A percentile compares a stretch with the other conserved stretches of the same genome.
These are phyloP conservation scores for Clarias batrachus DNA, from an alignment of 2,113 vertebrate species.

Conservation along the genomic window DNA sequence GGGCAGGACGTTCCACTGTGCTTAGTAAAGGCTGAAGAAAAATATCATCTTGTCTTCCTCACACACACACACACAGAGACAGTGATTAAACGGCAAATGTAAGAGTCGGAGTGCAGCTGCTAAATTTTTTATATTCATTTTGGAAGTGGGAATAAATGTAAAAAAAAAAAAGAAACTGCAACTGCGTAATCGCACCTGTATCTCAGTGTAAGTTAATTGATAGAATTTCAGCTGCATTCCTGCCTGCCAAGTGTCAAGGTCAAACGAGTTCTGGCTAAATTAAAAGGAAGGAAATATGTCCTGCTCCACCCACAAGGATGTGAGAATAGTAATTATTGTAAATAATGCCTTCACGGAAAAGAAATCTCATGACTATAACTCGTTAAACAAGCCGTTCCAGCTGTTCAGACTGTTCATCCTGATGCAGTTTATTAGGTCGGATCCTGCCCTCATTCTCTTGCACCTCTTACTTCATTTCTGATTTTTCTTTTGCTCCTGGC, in stretches of 20 bases:
- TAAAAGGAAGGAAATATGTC: background rate
- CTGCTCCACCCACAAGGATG: background rate
- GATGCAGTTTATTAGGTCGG: background rate
- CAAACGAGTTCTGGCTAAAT: background rate
- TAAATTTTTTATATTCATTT: background rate
- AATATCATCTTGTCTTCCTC: background rate
- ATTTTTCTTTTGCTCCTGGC: background rate
- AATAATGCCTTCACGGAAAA: background rate
- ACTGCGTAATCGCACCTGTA: background rate
- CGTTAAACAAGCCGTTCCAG: background rate
- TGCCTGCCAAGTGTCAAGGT: background rate
- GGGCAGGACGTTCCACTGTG: background rate
- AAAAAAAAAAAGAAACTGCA: background rate
- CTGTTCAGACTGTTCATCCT: background rate
- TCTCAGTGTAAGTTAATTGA: background rate
- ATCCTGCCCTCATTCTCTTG: background rate
- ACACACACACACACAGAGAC: background rate
- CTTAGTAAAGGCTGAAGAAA: background rate
- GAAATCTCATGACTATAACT: background rate
- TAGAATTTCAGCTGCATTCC: background rate
- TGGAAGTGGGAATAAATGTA: background rate
- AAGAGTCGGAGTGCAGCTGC: background rate
- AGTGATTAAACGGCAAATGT: too few species aligned
- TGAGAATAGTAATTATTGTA: background rate
- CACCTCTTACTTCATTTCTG: background rate